Base-by-base conservation (phyloP, 2,888 invertebrate genomes). In the Temnothorax ravouxi region DNA sequence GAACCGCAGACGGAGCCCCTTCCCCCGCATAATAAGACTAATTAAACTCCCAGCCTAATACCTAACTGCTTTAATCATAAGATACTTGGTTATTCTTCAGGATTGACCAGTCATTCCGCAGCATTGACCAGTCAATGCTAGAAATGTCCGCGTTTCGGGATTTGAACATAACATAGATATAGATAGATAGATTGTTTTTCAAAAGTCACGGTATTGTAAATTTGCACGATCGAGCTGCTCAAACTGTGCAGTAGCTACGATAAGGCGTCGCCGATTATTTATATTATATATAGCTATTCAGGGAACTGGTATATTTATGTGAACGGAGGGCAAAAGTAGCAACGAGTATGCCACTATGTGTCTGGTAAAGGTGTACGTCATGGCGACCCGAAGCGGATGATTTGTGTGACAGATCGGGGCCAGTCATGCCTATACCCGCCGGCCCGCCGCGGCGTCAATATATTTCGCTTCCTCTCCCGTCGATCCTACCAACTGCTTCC, bases 321-420 rank as follows among this genome's bases (percentile, higher is more conserved):
- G 47, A 29, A n/a, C 44, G n/a, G 62, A 80, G 59, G 71, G 71
- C 77, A 84, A 86, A 87, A 83, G 82, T 81, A 77, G 69, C 29
- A 41, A 69, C 69, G 85, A 83, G 86, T 34, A 85, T 87, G 80
- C 85, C 71, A 77, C 84, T 71, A 54, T 62, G 79, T 72, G 72
- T 80, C 80, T 83, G 44, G 77, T 67, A 54, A 72, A 76, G 83
- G 85, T 66, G 21, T 75, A 72, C 62, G 86, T 81, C 80, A 83
- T 74, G 71, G 80, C 85, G 89, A 84, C 75, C 85, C 87, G 91
- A 88, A 87, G 80, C 77, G 89, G 88, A 90, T 93, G 93, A 94
- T 93, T 94, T 93, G 93, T 93, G 93, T 91, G 93, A 92, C 93
- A 92, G 92, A 93, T 93, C 93, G 92, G 88, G 92, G 92, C 93